Evolutionary conservation across 2,888 invertebrate genomes (phyloP).

Genomic region (Hydropsyche betteni): DNA sequence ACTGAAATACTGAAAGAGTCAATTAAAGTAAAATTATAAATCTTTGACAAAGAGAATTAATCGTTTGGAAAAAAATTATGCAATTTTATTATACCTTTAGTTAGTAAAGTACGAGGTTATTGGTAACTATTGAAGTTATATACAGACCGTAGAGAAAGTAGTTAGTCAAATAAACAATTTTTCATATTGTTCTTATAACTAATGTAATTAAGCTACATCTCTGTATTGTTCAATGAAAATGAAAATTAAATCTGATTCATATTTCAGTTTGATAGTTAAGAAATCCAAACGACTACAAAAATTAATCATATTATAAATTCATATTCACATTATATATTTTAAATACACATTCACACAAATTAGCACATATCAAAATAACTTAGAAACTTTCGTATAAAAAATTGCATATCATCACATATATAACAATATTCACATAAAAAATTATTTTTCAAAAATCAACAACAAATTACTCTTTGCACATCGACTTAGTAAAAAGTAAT

Average conservation of each 20-base stretch:
- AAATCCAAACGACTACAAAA: neutral
- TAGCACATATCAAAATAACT: conserved; percentile 1
- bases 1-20: neutral
- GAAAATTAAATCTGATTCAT: no score
- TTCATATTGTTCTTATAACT: no score
- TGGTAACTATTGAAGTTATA: conserved; percentile 18
- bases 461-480: no score
- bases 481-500: neutral
- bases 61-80: neutral
- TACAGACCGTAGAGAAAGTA: neutral
- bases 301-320: conserved; percentile 3
- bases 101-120: neutral
- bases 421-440: conserved; percentile 4
- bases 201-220: no score
- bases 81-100: no score
- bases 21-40: conserved; percentile 2
- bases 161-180: no score
- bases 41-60: neutral
- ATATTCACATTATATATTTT: conserved; percentile 9
- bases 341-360: conserved; percentile 1
- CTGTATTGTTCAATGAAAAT: no score
- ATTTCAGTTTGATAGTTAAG: neutral
- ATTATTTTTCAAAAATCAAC: neutral
- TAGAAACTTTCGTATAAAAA: neutral
- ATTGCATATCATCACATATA: no score